phyloP scores from a whole-genome alignment of 2,888 invertebrate species.

The Macrophya alboannulata region DNA sequence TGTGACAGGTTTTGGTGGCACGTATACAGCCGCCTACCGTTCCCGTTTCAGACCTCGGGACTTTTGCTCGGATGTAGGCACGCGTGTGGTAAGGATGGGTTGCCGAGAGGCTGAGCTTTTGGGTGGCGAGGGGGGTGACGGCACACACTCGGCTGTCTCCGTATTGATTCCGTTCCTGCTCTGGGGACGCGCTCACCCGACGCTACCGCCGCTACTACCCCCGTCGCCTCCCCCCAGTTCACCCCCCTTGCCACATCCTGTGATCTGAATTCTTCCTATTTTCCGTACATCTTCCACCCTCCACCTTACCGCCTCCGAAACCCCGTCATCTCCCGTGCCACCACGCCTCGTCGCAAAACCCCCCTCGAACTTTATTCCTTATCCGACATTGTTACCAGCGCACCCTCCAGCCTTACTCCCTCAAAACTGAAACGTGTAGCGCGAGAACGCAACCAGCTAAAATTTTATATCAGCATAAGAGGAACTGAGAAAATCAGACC shows the following conservation, averaged over 20 bases:
- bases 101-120: slow-evolving; percentile 47
- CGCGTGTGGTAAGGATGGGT: slow-evolving; percentile 43
- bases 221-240: not conserved
- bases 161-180: slow-evolving; percentile 74
- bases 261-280: slow-evolving; percentile 77
- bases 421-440: not conserved
- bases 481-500: slow-evolving; percentile 1
- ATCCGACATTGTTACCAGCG: slow-evolving; percentile 78
- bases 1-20: slow-evolving; percentile 22
- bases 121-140: slow-evolving; percentile 66
- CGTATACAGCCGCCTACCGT: slow-evolving; percentile 7
- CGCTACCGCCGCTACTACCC: slow-evolving; percentile 59
- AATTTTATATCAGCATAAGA: slow-evolving; percentile 37
- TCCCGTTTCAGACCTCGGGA: slow-evolving; percentile 8
- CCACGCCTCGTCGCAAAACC: slow-evolving; percentile 63
- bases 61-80: slow-evolving; percentile 41
- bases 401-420: slow-evolving; percentile 61
- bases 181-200: slow-evolving; percentile 62
- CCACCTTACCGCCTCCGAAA: slow-evolving; percentile 58
- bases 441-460: slow-evolving; percentile 35
- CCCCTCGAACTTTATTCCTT: slow-evolving; percentile 70
- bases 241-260: slow-evolving; percentile 51
- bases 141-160: slow-evolving; percentile 74
- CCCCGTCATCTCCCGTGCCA: slow-evolving; percentile 60
- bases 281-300: slow-evolving; percentile 68